These are phyloP conservation scores for Onychorhynchus coronatus DNA, from an alignment of 2,113 vertebrate species.

Conservation along the genomic window DNA sequence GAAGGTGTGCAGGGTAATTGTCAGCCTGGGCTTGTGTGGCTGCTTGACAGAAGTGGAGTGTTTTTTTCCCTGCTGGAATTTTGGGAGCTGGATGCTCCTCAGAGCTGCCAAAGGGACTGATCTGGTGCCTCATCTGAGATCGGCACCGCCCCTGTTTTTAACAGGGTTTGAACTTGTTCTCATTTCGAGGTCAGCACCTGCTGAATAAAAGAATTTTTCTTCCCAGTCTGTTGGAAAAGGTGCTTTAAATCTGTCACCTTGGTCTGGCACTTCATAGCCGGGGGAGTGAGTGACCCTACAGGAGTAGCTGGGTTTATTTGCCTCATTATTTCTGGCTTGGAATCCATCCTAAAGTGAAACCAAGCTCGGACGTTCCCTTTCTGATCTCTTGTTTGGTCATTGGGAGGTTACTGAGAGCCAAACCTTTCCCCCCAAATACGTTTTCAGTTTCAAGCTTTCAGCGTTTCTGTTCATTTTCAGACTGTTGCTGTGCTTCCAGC, in stretches of 20 bases:
- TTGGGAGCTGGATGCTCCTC: neutral
- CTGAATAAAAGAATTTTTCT: neutral
- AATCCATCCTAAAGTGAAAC: neutral
- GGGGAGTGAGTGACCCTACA: neutral
- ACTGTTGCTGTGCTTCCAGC: neutral
- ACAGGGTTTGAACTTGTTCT: neutral
- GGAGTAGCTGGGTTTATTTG: neutral
- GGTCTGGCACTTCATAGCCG: neutral
- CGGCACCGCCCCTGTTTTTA: no score
- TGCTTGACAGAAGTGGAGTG: neutral
- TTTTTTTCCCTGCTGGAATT: neutral
- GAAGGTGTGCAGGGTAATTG: neutral
- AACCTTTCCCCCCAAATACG: neutral
- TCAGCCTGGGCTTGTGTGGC: rapidly evolving
- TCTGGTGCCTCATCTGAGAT: rapidly evolving
- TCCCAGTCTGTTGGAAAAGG: neutral
- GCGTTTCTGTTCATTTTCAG: neutral
- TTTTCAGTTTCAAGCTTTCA: neutral
- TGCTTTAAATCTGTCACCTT: neutral
- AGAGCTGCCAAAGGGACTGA: neutral
- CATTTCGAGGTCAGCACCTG: neutral
- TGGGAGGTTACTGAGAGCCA: neutral
- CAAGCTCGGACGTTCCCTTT: neutral
- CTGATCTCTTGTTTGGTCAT: neutral
- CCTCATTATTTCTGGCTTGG: neutral